These are phyloP conservation scores for Pollenia amentaria DNA, from an alignment of 2,888 invertebrate species.

Conservation along the genomic window DNA sequence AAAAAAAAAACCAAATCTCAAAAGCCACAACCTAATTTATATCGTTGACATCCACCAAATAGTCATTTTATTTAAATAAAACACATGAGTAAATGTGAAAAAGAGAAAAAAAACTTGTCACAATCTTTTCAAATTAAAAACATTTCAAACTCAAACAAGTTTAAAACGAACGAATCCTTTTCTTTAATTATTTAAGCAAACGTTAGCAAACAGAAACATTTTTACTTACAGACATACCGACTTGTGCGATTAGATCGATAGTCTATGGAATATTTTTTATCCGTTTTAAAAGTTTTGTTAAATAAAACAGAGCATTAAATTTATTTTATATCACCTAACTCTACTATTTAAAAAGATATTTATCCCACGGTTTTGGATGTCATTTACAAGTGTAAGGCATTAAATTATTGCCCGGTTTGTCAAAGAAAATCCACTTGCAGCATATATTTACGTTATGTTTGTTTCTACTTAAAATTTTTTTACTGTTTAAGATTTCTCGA, in stretches of 20 bases:
- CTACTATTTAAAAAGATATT: conserved; percentile 50
- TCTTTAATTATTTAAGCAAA: neutral
- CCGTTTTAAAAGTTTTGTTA: neutral
- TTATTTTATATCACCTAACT: conserved; percentile 37
- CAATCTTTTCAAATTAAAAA: conserved; percentile 37
- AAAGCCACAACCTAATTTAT: conserved; percentile 60
- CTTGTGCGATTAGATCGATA: conserved; percentile 59
- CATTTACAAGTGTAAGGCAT: conserved; percentile 68
- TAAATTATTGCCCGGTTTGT: conserved; percentile 68
- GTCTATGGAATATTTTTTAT: conserved; percentile 11
- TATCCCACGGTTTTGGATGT: conserved; percentile 73
- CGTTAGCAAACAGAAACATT: conserved; percentile 26
- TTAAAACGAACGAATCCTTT: conserved; percentile 10
- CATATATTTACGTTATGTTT: neutral
- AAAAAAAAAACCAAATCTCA: neutral
- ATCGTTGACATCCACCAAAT: conserved; percentile 29
- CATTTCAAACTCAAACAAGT: conserved; percentile 27
- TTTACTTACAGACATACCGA: conserved; percentile 27
- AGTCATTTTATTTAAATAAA: conserved; percentile 14
- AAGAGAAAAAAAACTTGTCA: conserved; percentile 50
- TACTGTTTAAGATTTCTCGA: conserved; percentile 1
- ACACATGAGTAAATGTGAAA: conserved; percentile 8
- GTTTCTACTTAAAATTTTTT: neutral
- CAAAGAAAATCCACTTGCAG: conserved; percentile 42
- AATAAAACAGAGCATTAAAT: conserved; percentile 29